Evolutionary conservation across 2,888 invertebrate genomes (phyloP), one percentile per base, ranked within the genome.

Genomic region (Cristatella mucedo): DNA sequence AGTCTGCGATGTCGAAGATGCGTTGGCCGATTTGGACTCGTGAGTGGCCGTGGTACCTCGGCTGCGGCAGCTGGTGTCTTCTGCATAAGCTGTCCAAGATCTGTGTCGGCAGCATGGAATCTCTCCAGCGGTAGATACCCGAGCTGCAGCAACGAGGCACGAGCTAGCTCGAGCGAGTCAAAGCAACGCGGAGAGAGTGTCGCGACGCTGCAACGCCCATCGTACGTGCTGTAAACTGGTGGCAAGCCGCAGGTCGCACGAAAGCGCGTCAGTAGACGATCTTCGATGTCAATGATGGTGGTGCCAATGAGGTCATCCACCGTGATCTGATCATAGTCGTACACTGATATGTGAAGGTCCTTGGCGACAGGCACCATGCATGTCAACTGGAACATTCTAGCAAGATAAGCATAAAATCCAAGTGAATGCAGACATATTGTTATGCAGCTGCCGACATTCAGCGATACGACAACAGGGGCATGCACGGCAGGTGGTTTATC

Each of bases 201-300:
- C n/a, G n/a, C n/a, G n/a, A n/a, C n/a, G n/a, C n/a, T n/a, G n/a
- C n/a, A n/a, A n/a, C n/a, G n/a, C n/a, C n/a, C n/a, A n/a, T n/a
- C 61, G 54, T 52, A 66, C 65, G 47, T 46, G 49, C 54, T 57
- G 49, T 66, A 70, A 32, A 62, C 54, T 34, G 53, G 50, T 3
- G 68, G 61, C 21, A 71, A 47, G 6, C 70, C 70, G 45, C 63
- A 62, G 2, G 64, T 65, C 2, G 68, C 70, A 43, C 69, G 53
- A 52, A 54, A 58, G 47, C 65, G 67, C 15, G 65, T 61, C 24
- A 71, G 50, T 41, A 61, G 53, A 15, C 71, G 54, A 46, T 70
- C 69, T 52, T 71, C 71, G 30, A 71, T 53, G 46, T 71, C 70
- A 41, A 71, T 68, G 9, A 51, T 48, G 0, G 71, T 71, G 44